phyloP scores from a whole-genome alignment of 2,888 invertebrate genomes.

The Sicus ferrugineus region DNA sequence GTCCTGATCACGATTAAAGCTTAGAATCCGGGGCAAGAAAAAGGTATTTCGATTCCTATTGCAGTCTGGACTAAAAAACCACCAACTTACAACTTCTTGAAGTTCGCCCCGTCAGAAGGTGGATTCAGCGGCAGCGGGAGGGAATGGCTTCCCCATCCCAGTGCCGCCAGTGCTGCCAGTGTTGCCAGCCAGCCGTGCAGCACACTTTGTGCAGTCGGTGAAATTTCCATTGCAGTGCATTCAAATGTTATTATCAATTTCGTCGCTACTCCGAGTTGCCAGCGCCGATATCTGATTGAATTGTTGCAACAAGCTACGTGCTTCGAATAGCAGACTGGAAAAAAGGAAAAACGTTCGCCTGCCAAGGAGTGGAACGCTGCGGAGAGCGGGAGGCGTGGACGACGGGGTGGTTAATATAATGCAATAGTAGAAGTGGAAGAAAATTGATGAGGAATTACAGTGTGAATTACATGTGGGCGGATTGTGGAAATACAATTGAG shows the following conservation, averaged over 20 bases:
- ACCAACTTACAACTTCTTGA: constrained; percentile 4
- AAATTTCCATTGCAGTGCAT: constrained; percentile 52
- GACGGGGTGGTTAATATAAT: background rate
- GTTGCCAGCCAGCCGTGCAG: background rate
- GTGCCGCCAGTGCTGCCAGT: background rate
- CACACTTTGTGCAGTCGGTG: constrained; percentile 1
- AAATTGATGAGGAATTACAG: background rate
- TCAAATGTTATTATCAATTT: constrained; percentile 58
- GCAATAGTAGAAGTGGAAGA: background rate
- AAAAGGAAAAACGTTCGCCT: background rate
- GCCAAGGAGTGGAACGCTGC: background rate
- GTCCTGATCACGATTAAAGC: too few species aligned
- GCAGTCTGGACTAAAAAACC: too few species aligned
- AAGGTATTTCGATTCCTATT: too few species aligned
- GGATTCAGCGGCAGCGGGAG: background rate
- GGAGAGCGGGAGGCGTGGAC: background rate
- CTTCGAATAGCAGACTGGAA: constrained; percentile 36
- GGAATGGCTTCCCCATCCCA: background rate
- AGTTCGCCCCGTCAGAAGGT: constrained; percentile 1
- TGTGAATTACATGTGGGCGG: constrained; percentile 11
- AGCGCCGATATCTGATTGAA: constrained; percentile 59
- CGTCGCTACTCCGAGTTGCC: constrained; percentile 39
- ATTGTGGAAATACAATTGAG: too few species aligned
- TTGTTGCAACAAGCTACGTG: constrained; percentile 61
- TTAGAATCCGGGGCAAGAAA: too few species aligned